Conservation (phyloP, 2,797 vertebrate genomes). For the Acanthurus tractus region DNA sequence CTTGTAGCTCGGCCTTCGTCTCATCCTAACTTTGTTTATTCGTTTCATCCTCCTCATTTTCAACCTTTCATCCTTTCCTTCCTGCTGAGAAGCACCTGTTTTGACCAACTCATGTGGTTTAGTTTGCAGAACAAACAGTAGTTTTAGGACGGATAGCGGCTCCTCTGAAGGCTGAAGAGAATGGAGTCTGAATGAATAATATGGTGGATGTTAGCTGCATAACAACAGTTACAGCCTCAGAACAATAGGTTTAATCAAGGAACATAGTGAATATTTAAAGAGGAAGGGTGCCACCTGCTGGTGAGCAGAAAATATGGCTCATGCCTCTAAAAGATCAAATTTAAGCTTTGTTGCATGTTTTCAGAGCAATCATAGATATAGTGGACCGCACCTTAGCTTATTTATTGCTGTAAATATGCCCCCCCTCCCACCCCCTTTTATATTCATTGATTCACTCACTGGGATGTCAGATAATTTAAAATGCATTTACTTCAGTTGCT, state of each 20-base stretch:
- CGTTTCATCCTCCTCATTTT: constrained; percentile 71
- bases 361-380: background rate
- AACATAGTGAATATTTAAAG: constrained; percentile 51
- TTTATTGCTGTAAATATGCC: background rate
- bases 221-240: constrained; percentile 68
- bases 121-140: constrained; percentile 72
- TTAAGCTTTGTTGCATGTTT: background rate
- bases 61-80: constrained; percentile 71
- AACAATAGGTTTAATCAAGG: constrained; percentile 67
- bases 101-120: constrained; percentile 67
- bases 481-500: background rate
- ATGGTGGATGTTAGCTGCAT: constrained; percentile 77
- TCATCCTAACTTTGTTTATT: constrained; percentile 75
- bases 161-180: constrained; percentile 73
- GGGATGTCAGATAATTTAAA: background rate
- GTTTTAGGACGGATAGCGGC: constrained; percentile 67
- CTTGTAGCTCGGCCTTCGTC: constrained; percentile 68
- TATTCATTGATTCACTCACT: background rate
- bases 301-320: constrained; percentile 19
- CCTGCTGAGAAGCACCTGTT: constrained; percentile 81
- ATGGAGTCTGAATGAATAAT: constrained; percentile 79
- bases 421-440: background rate
- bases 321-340: background rate
- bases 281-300: constrained; percentile 83
- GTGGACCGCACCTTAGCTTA: background rate